Conservation (phyloP, 2,113 vertebrate species). For the Oriolus oriolus region DNA sequence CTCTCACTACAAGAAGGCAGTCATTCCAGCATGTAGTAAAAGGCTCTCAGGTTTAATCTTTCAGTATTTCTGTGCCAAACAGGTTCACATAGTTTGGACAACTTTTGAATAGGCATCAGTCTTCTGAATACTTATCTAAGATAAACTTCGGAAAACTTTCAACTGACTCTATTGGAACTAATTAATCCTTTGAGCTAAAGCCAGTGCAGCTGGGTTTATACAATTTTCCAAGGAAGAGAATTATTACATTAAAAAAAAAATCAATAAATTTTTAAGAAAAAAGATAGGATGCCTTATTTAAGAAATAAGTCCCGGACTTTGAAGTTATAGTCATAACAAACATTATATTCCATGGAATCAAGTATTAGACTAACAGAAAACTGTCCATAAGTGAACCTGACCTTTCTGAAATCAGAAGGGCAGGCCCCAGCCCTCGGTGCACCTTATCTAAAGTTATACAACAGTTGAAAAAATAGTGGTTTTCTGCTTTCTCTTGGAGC, state of each 20-base stretch:
- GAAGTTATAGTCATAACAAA: not conserved
- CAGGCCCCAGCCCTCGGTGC: not conserved
- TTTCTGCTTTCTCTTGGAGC: not conserved
- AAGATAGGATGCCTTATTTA: not conserved
- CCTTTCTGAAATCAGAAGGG: not conserved
- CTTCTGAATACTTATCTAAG: slow-evolving; percentile 13
- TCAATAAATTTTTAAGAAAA: not conserved
- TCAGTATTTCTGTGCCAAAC: not conserved
- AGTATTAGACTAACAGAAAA: not conserved
- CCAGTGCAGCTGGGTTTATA: not conserved
- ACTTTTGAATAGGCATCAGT: not conserved
- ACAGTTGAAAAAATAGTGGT: not conserved
- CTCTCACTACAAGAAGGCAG: not conserved
- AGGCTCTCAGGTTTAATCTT: slow-evolving; percentile 7
- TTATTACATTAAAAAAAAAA: not conserved
- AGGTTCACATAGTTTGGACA: not conserved
- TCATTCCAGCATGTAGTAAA: not conserved
- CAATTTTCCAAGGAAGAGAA: not conserved
- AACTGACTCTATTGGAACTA: not conserved
- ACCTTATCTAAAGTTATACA: not conserved
- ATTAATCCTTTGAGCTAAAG: slow-evolving; percentile 13
- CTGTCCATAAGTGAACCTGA: not conserved
- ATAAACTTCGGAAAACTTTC: not conserved
- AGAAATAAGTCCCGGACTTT: not conserved
- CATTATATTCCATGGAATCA: not conserved